Evolutionary conservation across 2,888 invertebrate species (phyloP).

Genomic region (Synergus japonicus): DNA sequence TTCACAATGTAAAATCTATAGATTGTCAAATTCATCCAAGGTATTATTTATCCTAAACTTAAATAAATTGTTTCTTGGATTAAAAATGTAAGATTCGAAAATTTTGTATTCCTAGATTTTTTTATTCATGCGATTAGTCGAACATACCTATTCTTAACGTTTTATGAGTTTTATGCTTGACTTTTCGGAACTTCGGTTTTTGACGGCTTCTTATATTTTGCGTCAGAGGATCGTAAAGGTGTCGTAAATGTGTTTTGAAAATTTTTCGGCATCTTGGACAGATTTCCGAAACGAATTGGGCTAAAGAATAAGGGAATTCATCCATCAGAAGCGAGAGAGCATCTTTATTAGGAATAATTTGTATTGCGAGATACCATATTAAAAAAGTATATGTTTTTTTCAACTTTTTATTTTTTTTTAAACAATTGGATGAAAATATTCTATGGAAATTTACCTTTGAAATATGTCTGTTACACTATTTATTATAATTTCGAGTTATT

Average conservation of each 20-base stretch:
- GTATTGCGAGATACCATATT: background rate
- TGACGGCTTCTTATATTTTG: conserved; percentile 43
- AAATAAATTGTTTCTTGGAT: no score
- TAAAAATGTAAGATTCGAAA: background rate
- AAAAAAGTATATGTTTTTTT: background rate
- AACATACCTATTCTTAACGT: conserved; percentile 46
- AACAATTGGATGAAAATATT: background rate
- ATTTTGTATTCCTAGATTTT: background rate
- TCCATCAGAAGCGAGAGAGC: background rate
- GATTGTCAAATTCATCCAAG: no score
- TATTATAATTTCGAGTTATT: no score
- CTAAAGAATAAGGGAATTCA: background rate
- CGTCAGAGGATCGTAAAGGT: conserved; percentile 31
- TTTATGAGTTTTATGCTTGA: conserved; percentile 52
- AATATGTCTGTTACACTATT: no score
- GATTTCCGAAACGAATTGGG: conserved; percentile 29
- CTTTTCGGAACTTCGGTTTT: conserved; percentile 44
- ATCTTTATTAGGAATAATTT: background rate
- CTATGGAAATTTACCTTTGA: no score
- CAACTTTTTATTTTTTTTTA: background rate
- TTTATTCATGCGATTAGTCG: no score
- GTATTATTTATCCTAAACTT: no score
- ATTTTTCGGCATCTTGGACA: conserved; percentile 39
- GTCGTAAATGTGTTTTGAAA: conserved; percentile 47
- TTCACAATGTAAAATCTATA: no score